Percentiles rank a stretch among this genome's conserved stretches.
Conservation (phyloP, 2,888 invertebrate species). For the Mycalesis mineus region DNA sequence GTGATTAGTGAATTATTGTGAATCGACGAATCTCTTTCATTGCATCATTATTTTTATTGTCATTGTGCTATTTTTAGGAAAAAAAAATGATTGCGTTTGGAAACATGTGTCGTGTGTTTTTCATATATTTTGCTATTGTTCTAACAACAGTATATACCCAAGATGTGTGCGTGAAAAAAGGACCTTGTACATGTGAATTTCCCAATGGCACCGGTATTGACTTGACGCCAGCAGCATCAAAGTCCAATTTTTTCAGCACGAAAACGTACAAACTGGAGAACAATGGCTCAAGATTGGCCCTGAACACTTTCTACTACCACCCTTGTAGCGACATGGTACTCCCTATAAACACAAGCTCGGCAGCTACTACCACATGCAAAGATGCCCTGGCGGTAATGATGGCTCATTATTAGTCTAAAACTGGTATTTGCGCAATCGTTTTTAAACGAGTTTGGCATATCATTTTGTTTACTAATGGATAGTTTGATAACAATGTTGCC, state of each 20-base stretch:
- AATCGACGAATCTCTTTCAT: neutral
- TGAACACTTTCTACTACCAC: slow-evolving; percentile 61
- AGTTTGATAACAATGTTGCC: slow-evolving; percentile 7
- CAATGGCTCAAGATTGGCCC: slow-evolving; percentile 39
- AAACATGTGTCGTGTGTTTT: slow-evolving; percentile 7
- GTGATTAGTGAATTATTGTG: neutral
- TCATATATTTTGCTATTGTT: slow-evolving; percentile 11
- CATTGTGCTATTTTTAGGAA: slow-evolving; percentile 2
- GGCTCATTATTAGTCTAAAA: slow-evolving; percentile 2
- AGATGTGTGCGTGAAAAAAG: slow-evolving; percentile 55
- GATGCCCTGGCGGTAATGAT: slow-evolving; percentile 4
- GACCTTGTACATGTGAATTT: slow-evolving; percentile 64
- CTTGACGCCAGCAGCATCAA: slow-evolving; percentile 48
- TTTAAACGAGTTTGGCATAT: slow-evolving; percentile 1
- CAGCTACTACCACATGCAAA: slow-evolving; percentile 4
- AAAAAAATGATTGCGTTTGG: slow-evolving; percentile 10
- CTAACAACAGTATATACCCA: slow-evolving; percentile 28
- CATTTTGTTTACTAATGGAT: slow-evolving; percentile 2
- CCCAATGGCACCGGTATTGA: slow-evolving; percentile 72
- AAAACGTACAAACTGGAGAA: slow-evolving; percentile 40
- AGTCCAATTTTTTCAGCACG: slow-evolving; percentile 47
- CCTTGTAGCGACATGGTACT: slow-evolving; percentile 56
- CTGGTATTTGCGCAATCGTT: slow-evolving; percentile 7
- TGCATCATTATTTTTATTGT: neutral
- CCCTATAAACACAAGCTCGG: slow-evolving; percentile 33